Evolutionary conservation across 2,113 vertebrate genomes (phyloP), one percentile per base, ranked within the genome.

Genomic region (Columbina picui): DNA sequence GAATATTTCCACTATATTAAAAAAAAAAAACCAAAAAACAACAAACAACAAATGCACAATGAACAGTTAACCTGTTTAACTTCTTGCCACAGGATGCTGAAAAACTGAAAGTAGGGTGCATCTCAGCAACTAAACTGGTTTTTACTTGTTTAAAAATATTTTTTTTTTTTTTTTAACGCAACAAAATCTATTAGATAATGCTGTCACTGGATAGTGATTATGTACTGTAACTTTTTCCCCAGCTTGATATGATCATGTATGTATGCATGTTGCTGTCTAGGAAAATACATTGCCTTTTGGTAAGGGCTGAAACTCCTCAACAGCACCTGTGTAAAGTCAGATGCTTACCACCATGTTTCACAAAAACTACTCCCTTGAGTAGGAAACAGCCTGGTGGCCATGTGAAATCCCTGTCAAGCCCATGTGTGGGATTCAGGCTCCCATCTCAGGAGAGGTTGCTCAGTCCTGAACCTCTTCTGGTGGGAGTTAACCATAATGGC

Each of bases 391-490:
- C 34, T 30, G 22, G 12, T 41, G 25, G 19, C 25, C 43, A 74
- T 26, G 74, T 80, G 63, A 29, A 81, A 49, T 2, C 14, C 11
- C 38, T 59, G 25, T 43, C 38, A 34, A 63, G 38, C 22, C 7
- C 14, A 5, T 1, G 10, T 26, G 41, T 41, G 41, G 21, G 15
- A 11, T 13, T 19, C 32, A 81, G 60, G 26, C 26, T 82, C 22
- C 14, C 25, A 74, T 7, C 45, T 39, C 29, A 55, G 38, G 32
- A n/a, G 43, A 78, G 10, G 19, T 36, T 65, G 22, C 17, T 60
- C 49, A 34, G 14, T 5, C 17, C 52, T 1, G 0, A 75, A 49
- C 9, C 2, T 57, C 18, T 19, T 4, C 26, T 21, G 9, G 7
- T 60, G 43, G 29, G 49, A 68, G 5, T 10, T 68, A 14, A 50